These are phyloP conservation scores for Aurelia coerulea DNA, from an alignment of 30 jellyfish, hydroid and myxozoan genomes.

Conservation along the genomic window DNA sequence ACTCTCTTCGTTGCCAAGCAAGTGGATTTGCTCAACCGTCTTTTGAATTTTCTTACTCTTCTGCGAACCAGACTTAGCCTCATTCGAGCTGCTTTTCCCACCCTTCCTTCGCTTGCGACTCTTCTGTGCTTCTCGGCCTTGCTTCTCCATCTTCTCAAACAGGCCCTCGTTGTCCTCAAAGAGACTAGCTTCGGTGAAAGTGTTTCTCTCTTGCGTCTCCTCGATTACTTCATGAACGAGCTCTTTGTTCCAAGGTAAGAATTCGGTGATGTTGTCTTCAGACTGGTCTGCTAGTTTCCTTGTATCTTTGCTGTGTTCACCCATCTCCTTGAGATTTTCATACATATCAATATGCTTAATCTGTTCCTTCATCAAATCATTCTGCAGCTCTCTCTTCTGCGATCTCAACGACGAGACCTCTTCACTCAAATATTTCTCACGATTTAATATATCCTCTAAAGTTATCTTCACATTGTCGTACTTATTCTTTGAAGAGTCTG, in stretches of 20 bases:
- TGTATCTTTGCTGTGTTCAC: background rate
- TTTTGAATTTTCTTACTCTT: background rate
- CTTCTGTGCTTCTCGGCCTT: background rate
- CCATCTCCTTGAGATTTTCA: conserved; percentile 39
- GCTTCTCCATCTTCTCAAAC: background rate
- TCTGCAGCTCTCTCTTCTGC: conserved; percentile 65
- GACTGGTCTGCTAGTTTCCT: background rate
- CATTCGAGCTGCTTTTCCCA: background rate
- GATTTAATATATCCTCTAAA: conserved; percentile 57
- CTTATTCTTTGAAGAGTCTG: conserved; percentile 44
- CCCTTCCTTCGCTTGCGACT: background rate
- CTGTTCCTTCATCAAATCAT: conserved; percentile 67
- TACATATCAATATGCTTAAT: conserved; percentile 50
- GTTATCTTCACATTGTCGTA: conserved; percentile 62
- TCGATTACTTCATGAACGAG: background rate
- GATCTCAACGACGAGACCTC: conserved; percentile 52
- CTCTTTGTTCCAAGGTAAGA: background rate
- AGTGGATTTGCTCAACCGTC: background rate
- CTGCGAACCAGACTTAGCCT: background rate
- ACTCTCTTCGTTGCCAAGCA: background rate
- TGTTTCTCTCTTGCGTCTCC: background rate
- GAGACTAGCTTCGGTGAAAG: background rate
- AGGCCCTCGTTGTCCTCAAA: conserved; percentile 1
- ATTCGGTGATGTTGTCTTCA: background rate
- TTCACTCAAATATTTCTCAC: conserved; percentile 69